Conservation (phyloP, 1,140 invertebrate species). For the Pomacea maculata region DNA sequence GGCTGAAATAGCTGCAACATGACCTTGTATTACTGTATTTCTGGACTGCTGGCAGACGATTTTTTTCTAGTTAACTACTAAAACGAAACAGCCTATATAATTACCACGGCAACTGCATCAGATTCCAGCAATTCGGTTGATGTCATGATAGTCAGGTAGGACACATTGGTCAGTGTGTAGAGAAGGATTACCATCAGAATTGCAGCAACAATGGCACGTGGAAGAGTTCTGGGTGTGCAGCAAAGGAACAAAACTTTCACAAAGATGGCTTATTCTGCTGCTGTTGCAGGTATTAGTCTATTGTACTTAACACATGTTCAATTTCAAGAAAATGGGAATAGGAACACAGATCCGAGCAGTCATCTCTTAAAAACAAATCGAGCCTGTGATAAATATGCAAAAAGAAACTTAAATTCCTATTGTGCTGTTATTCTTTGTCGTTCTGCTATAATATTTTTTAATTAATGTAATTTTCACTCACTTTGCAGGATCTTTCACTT, state of each 20-base stretch:
- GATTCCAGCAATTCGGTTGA: slow-evolving; percentile 85
- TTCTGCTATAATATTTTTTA: neutral
- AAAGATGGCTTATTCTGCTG: slow-evolving; percentile 73
- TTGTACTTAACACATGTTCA: too few species aligned
- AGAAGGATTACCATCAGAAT: slow-evolving; percentile 91
- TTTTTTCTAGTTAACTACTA: too few species aligned
- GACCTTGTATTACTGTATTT: too few species aligned
- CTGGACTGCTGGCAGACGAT: too few species aligned
- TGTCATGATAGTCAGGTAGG: slow-evolving; percentile 92
- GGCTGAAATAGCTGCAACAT: too few species aligned
- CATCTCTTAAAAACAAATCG: neutral
- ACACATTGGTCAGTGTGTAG: slow-evolving; percentile 94
- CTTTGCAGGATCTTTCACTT: slow-evolving; percentile 92
- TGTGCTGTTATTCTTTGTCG: neutral
- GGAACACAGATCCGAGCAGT: slow-evolving; percentile 4
- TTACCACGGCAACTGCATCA: slow-evolving; percentile 90
- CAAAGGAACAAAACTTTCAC: slow-evolving; percentile 90
- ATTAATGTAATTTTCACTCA: slow-evolving; percentile 28
- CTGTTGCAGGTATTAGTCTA: too few species aligned
- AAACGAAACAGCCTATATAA: too few species aligned
- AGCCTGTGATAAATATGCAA: neutral
- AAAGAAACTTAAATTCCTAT: neutral
- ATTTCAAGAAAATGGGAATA: neutral
- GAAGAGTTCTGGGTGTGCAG: slow-evolving; percentile 89
- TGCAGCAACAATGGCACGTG: slow-evolving; percentile 92